phyloP scores from a whole-genome alignment of 2,113 vertebrate species.

The Pygoscelis antarcticus region DNA sequence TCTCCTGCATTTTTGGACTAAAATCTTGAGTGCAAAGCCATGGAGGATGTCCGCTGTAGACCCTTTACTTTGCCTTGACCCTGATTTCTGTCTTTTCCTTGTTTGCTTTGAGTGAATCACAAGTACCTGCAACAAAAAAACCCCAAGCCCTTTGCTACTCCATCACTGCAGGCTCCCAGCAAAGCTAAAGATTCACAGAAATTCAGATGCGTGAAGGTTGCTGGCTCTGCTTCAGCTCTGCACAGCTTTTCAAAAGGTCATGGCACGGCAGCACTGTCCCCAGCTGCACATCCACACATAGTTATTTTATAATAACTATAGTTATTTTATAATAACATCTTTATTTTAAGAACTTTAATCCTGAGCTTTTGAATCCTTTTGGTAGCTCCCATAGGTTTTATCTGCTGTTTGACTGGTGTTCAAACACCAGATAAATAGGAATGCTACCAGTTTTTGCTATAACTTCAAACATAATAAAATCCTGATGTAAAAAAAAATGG shows the following conservation, averaged over 20 bases:
- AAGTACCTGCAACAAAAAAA: neutral
- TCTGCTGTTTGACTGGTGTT: neutral
- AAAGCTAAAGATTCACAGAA: neutral
- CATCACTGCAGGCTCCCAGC: neutral
- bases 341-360: neutral
- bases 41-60: neutral
- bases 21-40: neutral
- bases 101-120: neutral
- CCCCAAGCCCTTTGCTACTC: rapidly evolving
- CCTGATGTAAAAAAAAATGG: neutral
- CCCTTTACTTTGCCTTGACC: neutral
- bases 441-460: neutral
- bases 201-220: neutral
- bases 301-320: neutral
- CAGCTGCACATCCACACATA: neutral
- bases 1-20: neutral
- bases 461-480: neutral
- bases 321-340: neutral
- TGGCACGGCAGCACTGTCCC: neutral
- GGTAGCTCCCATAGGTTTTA: neutral
- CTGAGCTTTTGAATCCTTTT: neutral
- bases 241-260: neutral
- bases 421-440: neutral
- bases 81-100: neutral
- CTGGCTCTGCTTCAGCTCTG: neutral